These are phyloP conservation scores for Lamprologus speciosus DNA, from an alignment of 2,113 vertebrate species.

Conservation along the genomic window DNA sequence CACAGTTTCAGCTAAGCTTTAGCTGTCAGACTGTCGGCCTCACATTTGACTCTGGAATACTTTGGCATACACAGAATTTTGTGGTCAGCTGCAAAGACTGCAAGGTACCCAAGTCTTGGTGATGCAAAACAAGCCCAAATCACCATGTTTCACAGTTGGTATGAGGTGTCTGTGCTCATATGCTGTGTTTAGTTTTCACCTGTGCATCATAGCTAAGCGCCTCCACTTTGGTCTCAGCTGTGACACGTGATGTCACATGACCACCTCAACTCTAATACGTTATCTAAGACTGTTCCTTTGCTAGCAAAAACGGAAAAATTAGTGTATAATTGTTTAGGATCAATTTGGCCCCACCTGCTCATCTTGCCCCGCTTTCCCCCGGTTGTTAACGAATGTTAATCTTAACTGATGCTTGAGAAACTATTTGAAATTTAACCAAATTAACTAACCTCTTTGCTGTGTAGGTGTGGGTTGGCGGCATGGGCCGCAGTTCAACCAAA, in stretches of 20 bases:
- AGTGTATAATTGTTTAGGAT: neutral
- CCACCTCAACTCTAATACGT: neutral
- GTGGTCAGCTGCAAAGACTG: neutral
- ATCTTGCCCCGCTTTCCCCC: neutral
- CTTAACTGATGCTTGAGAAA: neutral
- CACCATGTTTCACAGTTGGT: neutral
- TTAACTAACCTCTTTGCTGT: neutral
- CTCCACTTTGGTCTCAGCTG: neutral
- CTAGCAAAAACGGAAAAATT: neutral
- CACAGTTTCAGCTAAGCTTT: neutral
- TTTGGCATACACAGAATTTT: neutral
- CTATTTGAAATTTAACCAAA: neutral
- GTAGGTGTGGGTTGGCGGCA: constrained; percentile 89
- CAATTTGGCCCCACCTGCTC: neutral
- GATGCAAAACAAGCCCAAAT: neutral
- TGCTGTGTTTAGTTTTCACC: neutral
- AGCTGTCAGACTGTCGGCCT: neutral
- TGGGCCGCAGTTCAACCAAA: constrained; percentile 74
- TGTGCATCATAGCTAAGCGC: neutral
- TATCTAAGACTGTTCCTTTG: neutral
- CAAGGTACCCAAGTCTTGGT: accelerated
- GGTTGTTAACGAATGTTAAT: neutral
- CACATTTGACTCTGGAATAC: neutral
- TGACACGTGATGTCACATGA: neutral
- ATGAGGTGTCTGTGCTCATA: neutral